Base-by-base conservation (phyloP, 2,888 invertebrate species). In the Mythimna vitellina region DNA sequence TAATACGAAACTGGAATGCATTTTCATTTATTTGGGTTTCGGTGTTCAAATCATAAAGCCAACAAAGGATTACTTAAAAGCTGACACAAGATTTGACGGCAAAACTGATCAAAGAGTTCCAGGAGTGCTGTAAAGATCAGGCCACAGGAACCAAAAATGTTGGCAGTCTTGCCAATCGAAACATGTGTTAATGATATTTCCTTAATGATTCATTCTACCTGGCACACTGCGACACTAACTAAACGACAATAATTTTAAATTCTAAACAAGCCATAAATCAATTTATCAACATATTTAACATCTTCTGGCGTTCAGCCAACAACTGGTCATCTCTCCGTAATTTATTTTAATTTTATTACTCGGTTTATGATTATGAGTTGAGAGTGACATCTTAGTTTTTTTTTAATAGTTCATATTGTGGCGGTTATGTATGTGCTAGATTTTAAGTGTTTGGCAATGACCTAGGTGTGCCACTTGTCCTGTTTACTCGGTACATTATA, bases 331-430 rank as follows among this genome's bases (percentile, higher is more conserved):
- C 51, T 77, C 64, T 70, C 65, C 60, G 42, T 80, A 80, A 86
- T 84, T 86, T 79, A 86, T 81, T 81, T 77, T 74, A 68, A 86
- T 85, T 80, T 86, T 86, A 86, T 86, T 73, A 64, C 65, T 68
- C 60, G 32, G 29, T 83, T 87, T 80, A 87, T 46, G 72, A 83
- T 81, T 79, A 86, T 73, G 65, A 70, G 65, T 70, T 69, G 74
- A 17, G 66, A 83, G 81, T 64, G 85, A 85, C 73, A 85, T 85
- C 78, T 82, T 67, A 49, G 57, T 82, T 78, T 75, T 83, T 75
- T 83, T 80, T 82, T 74, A 63, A 65, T 79, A 75, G 62, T 74
- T 61, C 6, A 20, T 53, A 63, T 65, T 56, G 62, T 67, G 53
- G 69, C 20, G 58, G 66, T 61, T 66, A 53, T 63, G 56, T 66